Base-by-base conservation (phyloP, 2,888 invertebrate genomes). In the Beris chalybata region DNA sequence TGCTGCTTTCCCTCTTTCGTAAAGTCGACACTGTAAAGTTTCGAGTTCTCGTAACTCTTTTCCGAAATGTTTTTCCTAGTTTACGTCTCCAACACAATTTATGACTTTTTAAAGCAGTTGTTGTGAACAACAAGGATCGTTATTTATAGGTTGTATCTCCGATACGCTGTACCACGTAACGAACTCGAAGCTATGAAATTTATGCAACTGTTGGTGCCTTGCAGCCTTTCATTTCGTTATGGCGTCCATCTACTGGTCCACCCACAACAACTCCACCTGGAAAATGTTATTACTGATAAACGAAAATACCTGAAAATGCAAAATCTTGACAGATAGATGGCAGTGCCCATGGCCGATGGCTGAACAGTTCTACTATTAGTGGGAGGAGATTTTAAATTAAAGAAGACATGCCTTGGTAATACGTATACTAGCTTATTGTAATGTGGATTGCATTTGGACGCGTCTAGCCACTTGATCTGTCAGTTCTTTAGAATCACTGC, bases 61-160 rank as follows among this genome's bases (percentile, higher is more conserved):
- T 30, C 54, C 53, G 38, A 52, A 61, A 65, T 65, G 65, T 65
- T 65, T 53, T 65, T 65, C 55, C 65, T 65, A 65, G 57, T 65
- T 65, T 65, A 65, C 48, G 65, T 65, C 65, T 58, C 57, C 56
- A 44, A 57, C 52, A 22, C 15, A 57, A 65, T 65, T 65, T 65
- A 65, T 50, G 65, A 65, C 65, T 65, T 65, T 65, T 65, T 65
- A 65, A 65, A 65, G 52, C 57, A 57, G 65, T 57, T 57, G 57
- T 65, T 57, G 47, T 57, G 65, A 65, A 52, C 56, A 65, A 50
- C 52, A 50, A 32, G 43, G 38, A 61, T 61, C 61, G 52, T 61
- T 61, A 61, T 61, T 61, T 61, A 61, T 61, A 52, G 52, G 61
- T 43, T 43, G 22, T 50, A 50, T 61, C 50, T 43, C 61, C 15